These are phyloP conservation scores for Tragulus kanchil DNA, from an alignment of 2,113 vertebrate species.

Conservation along the genomic window DNA sequence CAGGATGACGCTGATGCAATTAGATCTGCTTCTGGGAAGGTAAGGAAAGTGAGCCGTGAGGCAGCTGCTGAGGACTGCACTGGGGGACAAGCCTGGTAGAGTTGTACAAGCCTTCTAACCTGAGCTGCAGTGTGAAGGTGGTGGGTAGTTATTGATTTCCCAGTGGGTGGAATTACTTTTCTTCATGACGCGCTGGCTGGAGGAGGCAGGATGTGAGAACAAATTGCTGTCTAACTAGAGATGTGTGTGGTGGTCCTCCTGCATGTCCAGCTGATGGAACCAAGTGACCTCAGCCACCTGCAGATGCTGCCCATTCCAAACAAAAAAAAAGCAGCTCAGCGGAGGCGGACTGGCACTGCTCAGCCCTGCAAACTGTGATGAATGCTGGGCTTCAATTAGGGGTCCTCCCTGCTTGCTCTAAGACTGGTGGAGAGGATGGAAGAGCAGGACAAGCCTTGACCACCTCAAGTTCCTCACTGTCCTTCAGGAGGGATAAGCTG, in stretches of 20 bases:
- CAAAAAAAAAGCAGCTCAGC: background rate
- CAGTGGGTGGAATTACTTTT: slow-evolving; percentile 61
- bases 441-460: background rate
- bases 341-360: background rate
- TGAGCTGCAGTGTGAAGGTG: slow-evolving; percentile 51
- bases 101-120: slow-evolving; percentile 49
- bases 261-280: background rate
- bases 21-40: background rate
- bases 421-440: background rate
- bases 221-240: background rate
- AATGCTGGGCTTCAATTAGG: background rate
- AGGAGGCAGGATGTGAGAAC: slow-evolving; percentile 21
- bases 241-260: background rate
- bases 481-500: background rate
- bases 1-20: background rate
- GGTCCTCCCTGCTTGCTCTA: background rate
- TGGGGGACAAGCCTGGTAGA: background rate
- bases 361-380: background rate
- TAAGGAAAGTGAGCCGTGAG: slow-evolving; percentile 3
- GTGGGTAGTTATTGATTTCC: slow-evolving; percentile 74
- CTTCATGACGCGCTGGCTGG: background rate
- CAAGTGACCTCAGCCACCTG: background rate
- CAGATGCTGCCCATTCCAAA: background rate
- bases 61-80: accelerated
- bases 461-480: background rate